phyloP scores from a whole-genome alignment of 2,888 invertebrate genomes.

The Ichneumon xanthorius region DNA sequence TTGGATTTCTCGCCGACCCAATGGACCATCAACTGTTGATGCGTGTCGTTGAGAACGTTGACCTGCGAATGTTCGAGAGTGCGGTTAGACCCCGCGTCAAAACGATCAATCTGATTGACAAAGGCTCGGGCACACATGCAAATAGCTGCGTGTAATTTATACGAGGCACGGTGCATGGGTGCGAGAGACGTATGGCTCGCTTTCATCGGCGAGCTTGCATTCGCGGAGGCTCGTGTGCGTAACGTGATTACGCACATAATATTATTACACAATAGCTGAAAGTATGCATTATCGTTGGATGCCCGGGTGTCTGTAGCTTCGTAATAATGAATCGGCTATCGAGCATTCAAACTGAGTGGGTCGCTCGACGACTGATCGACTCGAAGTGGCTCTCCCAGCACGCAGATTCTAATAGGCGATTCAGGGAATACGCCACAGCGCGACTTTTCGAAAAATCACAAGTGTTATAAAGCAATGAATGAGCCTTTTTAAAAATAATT shows the following conservation, averaged over 20 bases:
- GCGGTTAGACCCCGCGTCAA: slow-evolving; percentile 49
- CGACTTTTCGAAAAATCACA: too few relatives aligned
- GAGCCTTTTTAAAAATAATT: too few relatives aligned
- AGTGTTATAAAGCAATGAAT: too few relatives aligned
- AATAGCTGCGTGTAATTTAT: background rate
- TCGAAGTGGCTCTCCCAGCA: background rate
- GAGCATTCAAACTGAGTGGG: background rate
- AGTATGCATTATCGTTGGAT: slow-evolving; percentile 11
- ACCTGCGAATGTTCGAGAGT: slow-evolving; percentile 86
- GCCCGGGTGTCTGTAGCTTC: slow-evolving; percentile 1
- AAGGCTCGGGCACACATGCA: background rate
- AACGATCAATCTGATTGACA: slow-evolving; percentile 65
- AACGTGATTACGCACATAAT: slow-evolving; percentile 4
- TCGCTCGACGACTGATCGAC: background rate
- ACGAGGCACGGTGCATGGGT: background rate
- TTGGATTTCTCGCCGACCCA: slow-evolving; percentile 96
- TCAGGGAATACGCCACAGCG: too few relatives aligned
- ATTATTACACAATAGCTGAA: slow-evolving; percentile 19
- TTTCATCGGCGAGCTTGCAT: slow-evolving; percentile 15
- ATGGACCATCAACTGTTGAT: slow-evolving; percentile 95
- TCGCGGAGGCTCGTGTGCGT: slow-evolving; percentile 7
- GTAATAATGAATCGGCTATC: slow-evolving; percentile 16
- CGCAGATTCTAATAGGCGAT: background rate
- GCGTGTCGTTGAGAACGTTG: slow-evolving; percentile 92
- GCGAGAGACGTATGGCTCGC: slow-evolving; percentile 12